Base-by-base conservation (phyloP, 92 coral and sea anemone genomes). In the Nematostella vectensis region DNA sequence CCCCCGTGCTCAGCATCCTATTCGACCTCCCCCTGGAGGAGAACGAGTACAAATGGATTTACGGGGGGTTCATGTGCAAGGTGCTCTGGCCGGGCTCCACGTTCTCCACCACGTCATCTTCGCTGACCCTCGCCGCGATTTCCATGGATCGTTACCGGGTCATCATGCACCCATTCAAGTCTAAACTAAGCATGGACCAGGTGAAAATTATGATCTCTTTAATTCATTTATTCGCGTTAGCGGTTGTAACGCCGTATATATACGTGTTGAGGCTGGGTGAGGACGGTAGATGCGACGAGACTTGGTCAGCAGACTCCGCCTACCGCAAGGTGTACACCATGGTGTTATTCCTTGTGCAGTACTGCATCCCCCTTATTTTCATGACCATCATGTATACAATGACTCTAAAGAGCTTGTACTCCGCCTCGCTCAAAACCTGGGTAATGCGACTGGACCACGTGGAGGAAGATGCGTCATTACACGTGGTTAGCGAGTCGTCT, bases 81-180 rank as follows among this genome's bases (percentile, higher is more conserved):
- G 29, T 86, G 0, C 67, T 93, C 11, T 93, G 86, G 88, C 99
- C 99, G 0, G 50, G 76, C 13, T 69, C 87, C 2, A 82, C 96
- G 9, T 49, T 93, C 47, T 57, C 83, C n/a, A 75, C 93, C 0
- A 87, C 94, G 0, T 79, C 93, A 0, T 88, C 99, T 1, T 87
- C 88, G 10, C 55, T 93, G 13, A 93, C 88, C 0, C 70, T 93
- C 0, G 99, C 95, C 0, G 96, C 83, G 0, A 93, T 93, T 25
- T 78, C 99, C 21, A 48, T 93, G 31, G 99, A 93, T 52, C 80
- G 99, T 13, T 93, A 88, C 61, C 60, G 99, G n/a, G 83, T 71
- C 13, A 76, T 93, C 0, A 83, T 83, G 85, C 96, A 93, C 23
- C 99, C 99, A 1, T 93, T 93, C 28, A 83, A 72, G 64, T 57